Evolutionary conservation across 2,797 vertebrate species (phyloP).

Genomic region (Micropoecilia bifurca): DNA sequence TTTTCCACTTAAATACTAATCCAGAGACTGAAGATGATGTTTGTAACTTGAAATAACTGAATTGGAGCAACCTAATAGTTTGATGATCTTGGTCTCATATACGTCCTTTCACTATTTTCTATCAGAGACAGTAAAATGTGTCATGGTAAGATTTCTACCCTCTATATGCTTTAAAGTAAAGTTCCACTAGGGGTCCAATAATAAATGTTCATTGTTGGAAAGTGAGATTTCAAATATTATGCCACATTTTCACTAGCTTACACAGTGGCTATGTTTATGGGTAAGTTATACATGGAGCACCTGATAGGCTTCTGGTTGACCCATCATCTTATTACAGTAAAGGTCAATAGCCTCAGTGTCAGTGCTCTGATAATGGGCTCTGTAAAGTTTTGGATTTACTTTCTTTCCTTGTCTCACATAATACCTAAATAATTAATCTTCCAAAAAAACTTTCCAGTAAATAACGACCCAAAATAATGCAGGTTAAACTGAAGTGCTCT

Average conservation of each 20-base stretch:
- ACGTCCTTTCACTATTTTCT: constrained; percentile 2
- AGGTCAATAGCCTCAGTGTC: not conserved
- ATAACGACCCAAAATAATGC: not conserved
- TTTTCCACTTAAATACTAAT: constrained; percentile 2
- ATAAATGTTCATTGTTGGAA: not conserved
- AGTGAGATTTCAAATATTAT: not conserved
- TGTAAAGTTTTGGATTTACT: not conserved
- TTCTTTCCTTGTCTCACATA: not conserved
- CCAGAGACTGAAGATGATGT: constrained; percentile 14
- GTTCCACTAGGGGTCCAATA: not conserved
- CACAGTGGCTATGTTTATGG: not conserved
- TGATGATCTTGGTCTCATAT: constrained; percentile 18
- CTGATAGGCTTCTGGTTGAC: not conserved
- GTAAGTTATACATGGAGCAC: not conserved
- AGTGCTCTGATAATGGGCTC: not conserved
- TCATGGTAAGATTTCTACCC: constrained; percentile 9
- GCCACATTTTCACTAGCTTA: not conserved
- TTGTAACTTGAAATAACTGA: constrained; percentile 36
- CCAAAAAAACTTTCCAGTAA: not conserved
- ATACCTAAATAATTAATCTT: not conserved
- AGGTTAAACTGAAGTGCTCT: not conserved
- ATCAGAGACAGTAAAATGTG: constrained; percentile 23
- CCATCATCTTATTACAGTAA: not conserved
- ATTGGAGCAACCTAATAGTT: constrained; percentile 26
- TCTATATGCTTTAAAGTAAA: not conserved